phyloP scores from a whole-genome alignment of 2,113 vertebrate species.

The Pristiophorus japonicus region DNA sequence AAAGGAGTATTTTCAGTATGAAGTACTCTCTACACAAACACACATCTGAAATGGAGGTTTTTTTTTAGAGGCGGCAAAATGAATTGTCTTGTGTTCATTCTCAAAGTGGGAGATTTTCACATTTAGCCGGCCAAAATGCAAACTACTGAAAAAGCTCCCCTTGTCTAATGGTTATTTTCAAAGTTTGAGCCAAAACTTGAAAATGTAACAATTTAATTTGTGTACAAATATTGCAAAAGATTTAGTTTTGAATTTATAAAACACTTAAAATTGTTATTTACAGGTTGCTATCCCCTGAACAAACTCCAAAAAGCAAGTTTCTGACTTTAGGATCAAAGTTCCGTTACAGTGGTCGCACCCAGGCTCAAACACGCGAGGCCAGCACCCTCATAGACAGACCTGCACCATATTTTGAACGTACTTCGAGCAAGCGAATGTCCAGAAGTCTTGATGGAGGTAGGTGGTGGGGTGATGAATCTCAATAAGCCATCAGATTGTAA shows the following conservation, averaged over 20 bases:
- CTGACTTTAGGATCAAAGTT: constrained; percentile 79
- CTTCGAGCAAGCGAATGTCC: constrained; percentile 71
- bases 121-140: background rate
- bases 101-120: background rate
- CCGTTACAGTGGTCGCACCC: constrained; percentile 77
- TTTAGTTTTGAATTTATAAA: constrained; percentile 10
- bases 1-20: background rate
- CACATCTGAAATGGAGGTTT: background rate
- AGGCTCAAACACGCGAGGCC: constrained; percentile 72
- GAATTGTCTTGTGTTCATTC: background rate
- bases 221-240: background rate
- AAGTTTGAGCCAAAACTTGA: background rate
- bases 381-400: constrained; percentile 76
- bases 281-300: constrained; percentile 72
- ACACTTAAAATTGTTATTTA: constrained; percentile 14
- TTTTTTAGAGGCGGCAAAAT: background rate
- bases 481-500: background rate
- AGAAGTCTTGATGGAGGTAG: constrained; percentile 76
- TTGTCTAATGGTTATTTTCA: background rate
- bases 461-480: background rate
- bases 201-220: background rate
- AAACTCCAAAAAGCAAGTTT: constrained; percentile 73
- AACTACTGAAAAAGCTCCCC: background rate
- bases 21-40: background rate
- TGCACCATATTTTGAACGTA: constrained; percentile 66